Percentiles rank a stretch among this genome's conserved stretches.
Evolutionary conservation across 2,888 invertebrate species (phyloP).

Genomic region (Amblyjoppa fuscipennis): DNA sequence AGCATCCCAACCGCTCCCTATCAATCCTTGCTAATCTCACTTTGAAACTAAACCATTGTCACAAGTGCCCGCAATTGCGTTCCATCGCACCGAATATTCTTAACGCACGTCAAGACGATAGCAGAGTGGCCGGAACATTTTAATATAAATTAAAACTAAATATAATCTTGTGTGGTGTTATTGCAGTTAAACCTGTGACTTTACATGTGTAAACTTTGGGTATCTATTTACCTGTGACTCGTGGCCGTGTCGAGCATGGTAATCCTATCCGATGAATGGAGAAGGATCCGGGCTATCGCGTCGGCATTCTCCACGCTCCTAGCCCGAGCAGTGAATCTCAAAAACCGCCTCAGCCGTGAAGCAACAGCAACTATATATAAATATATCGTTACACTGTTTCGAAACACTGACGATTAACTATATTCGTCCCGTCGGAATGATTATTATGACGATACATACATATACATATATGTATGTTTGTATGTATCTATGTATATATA

Average conservation of each 20-base stretch:
- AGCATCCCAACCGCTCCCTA: background rate
- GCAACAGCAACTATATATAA: background rate
- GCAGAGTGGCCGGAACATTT: background rate
- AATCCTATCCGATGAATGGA: conserved; percentile 75
- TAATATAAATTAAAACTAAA: background rate
- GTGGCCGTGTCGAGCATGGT: conserved; percentile 83
- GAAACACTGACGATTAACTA: background rate
- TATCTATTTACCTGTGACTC: conserved; percentile 79
- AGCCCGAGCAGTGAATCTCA: conserved; percentile 2
- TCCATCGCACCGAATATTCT: conserved; percentile 17
- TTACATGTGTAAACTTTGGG: background rate
- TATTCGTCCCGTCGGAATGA: background rate
- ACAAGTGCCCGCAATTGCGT: conserved; percentile 27
- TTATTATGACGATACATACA: background rate
- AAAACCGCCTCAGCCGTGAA: background rate
- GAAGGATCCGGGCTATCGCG: conserved; percentile 51
- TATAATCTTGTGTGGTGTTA: background rate
- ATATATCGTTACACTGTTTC: background rate
- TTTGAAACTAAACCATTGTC: conserved; percentile 21
- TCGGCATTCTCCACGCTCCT: conserved; percentile 54
- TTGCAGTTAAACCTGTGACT: background rate
- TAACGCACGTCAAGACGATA: background rate
- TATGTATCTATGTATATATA: too few relatives aligned
- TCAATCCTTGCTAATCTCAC: conserved; percentile 31
- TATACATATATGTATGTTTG: background rate